Percentiles rank a stretch among this genome's conserved stretches.
These are phyloP conservation scores for Lydus trimaculatus DNA, from an alignment of 2,888 invertebrate species.

Conservation along the genomic window DNA sequence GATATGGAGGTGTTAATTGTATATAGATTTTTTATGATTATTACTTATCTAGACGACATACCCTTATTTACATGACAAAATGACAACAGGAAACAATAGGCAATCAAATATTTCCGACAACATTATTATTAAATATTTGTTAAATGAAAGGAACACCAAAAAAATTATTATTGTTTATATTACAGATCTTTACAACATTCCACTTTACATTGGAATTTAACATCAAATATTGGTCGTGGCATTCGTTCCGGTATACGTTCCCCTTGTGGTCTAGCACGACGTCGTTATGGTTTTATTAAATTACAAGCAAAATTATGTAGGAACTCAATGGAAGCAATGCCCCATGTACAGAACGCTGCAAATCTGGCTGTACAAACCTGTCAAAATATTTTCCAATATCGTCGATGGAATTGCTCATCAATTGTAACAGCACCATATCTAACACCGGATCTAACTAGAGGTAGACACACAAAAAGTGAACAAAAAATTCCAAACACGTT, in stretches of 20 bases:
- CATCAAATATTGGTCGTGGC: conserved; percentile 50
- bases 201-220: conserved; percentile 55
- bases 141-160: neutral
- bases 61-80: conserved; percentile 42
- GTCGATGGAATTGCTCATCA: conserved; percentile 86
- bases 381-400: conserved; percentile 72
- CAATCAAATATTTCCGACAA: neutral
- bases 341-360: conserved; percentile 78
- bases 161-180: conserved; percentile 7
- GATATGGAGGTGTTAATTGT: conserved; percentile 46
- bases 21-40: conserved; percentile 43
- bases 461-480: conserved; percentile 63
- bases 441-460: conserved; percentile 79
- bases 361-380: conserved; percentile 73
- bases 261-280: conserved; percentile 54
- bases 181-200: conserved; percentile 58
- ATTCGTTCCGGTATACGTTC: conserved; percentile 54
- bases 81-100: conserved; percentile 36
- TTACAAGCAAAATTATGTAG: conserved; percentile 72
- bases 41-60: conserved; percentile 30
- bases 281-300: conserved; percentile 64
- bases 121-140: conserved; percentile 1
- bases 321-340: conserved; percentile 74
- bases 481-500: neutral
- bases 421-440: conserved; percentile 74